Evolutionary conservation across 2,888 invertebrate species (phyloP).

Genomic region (Apodemia hepburni): DNA sequence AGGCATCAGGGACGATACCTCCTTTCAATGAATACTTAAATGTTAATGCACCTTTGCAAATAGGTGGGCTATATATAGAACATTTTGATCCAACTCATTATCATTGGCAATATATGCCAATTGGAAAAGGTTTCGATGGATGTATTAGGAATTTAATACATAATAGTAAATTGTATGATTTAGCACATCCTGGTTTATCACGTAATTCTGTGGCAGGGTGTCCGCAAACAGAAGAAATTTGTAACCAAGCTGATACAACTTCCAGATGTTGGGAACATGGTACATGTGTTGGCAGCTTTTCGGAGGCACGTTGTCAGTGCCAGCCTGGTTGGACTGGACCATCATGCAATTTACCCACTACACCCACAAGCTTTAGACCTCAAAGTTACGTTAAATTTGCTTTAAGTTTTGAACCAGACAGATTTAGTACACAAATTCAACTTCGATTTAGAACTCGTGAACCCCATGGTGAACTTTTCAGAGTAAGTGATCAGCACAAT

Average conservation of each 20-base stretch:
- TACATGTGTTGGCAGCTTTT: constrained; percentile 94
- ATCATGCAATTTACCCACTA: constrained; percentile 91
- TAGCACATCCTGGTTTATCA: constrained; percentile 94
- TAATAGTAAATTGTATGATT: constrained; percentile 96
- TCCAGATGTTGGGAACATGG: constrained; percentile 95
- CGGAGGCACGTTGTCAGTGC: constrained; percentile 95
- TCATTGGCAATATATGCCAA: constrained; percentile 95
- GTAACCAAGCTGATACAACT: constrained; percentile 92
- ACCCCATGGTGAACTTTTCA: constrained; percentile 95
- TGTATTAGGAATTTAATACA: constrained; percentile 97
- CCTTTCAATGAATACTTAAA: constrained; percentile 98
- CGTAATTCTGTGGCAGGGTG: constrained; percentile 94
- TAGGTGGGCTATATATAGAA: constrained; percentile 95
- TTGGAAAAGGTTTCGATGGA: constrained; percentile 95
- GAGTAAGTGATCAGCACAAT: constrained; percentile 96
- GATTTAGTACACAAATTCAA: constrained; percentile 95
- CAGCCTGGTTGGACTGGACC: constrained; percentile 97
- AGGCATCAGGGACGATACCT: constrained; percentile 93
- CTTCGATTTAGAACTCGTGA: constrained; percentile 96
- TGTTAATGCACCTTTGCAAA: constrained; percentile 96
- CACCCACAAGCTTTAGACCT: constrained; percentile 94
- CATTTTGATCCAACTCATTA: constrained; percentile 94
- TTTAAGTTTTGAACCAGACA: constrained; percentile 94
- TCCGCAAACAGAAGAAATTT: constrained; percentile 95
- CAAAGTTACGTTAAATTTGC: constrained; percentile 99